Conservation (phyloP, 1,140 invertebrate species). For the Apis laboriosa region DNA sequence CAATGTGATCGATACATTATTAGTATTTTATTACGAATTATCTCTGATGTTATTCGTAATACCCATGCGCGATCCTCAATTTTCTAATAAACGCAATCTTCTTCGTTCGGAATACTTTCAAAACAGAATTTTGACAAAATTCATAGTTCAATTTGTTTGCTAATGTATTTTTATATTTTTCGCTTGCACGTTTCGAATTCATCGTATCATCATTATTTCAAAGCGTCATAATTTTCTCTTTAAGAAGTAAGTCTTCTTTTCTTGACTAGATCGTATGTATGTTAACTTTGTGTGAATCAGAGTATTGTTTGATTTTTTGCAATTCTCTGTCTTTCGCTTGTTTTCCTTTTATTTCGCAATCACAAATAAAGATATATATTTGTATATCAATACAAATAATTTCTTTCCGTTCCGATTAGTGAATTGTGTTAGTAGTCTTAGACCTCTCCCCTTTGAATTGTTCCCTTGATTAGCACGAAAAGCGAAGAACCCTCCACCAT, state of each 20-base stretch:
- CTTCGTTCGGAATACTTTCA: background rate
- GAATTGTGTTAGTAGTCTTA: conserved; percentile 47
- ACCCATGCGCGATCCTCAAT: background rate
- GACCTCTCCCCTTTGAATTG: conserved; percentile 43
- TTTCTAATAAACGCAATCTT: background rate
- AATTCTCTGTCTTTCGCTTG: conserved; percentile 7
- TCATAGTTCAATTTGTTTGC: background rate
- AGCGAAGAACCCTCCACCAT: conserved; percentile 75
- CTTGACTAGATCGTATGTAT: conserved; percentile 43
- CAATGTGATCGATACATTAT: background rate
- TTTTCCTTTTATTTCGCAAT: background rate
- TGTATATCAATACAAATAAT: background rate
- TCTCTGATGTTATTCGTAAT: background rate
- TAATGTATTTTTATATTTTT: conserved; percentile 8
- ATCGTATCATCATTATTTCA: conserved; percentile 36
- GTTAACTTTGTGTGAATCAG: background rate
- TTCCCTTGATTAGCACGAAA: conserved; percentile 70
- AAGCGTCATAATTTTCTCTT: conserved; percentile 37
- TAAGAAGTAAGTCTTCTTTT: conserved; percentile 20
- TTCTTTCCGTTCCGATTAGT: conserved; percentile 16
- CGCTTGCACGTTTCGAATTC: background rate
- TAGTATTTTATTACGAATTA: background rate
- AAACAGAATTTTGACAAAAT: background rate
- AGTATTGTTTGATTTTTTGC: background rate
- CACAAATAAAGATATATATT: background rate